Evolutionary conservation across 2,797 vertebrate species (phyloP), one percentile per base, ranked within the genome.

Genomic region (Arnoldichthys spilopterus): DNA sequence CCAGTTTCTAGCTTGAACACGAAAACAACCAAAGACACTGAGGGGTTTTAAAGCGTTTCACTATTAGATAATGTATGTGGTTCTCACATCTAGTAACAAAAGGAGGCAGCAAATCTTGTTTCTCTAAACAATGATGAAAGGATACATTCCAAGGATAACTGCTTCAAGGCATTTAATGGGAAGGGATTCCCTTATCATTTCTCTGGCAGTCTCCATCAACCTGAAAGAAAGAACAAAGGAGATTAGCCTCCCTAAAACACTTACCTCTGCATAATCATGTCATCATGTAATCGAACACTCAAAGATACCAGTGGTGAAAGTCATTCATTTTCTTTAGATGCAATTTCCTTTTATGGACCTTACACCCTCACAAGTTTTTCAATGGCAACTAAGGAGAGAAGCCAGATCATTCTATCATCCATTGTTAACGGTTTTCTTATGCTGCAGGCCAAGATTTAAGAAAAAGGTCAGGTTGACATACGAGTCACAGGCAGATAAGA

Each of bases 91-190:
- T 3, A 37, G 34, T 7, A 37, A 7, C 34, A 58, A 26, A 58
- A 58, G n/a, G 1, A 11, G 7, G 1, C 54, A 58, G 54, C 15
- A 15, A 0, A 58, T 58, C n/a, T 22, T 8, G 9, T 20, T 0
- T 4, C n/a, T 20, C 6, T 53, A 51, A 18, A 20, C 15, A 54
- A 16, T 18, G 53, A 22, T 32, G 28, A 85, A 95, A 99, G 96
- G 97, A 99, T 99, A 98, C 97, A 98, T 95, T 90, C 96, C 97
- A 90, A 99, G 89, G 91, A 99, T 98, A 89, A 99, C 97, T 7
- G 97, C 97, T 91, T 99, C 97, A 54, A 99, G 96, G 90, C 97
- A 99, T 95, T 99, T 99, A 91, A 99, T 99, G 78, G 97, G 97
- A 86, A 99, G 90, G 82, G 97, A 97, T 89, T 98, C 97, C 64